Conservation (phyloP, 1,140 invertebrate genomes). For the Trachymyrmex cornetzi region DNA sequence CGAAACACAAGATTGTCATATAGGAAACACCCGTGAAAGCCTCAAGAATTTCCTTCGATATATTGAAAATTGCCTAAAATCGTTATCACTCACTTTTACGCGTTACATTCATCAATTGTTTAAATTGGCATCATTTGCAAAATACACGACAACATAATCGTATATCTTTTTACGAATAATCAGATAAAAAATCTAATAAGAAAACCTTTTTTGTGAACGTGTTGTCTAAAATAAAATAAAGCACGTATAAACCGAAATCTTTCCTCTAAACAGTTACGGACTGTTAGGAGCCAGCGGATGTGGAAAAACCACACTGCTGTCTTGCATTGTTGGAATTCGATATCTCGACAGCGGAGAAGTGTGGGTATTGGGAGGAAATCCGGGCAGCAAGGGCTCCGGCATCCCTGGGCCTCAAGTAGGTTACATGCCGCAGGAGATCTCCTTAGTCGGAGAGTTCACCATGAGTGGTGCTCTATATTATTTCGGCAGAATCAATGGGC, state of each 20-base stretch:
- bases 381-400: slow-evolving; percentile 91
- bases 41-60: no score
- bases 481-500: slow-evolving; percentile 95
- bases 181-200: no score
- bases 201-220: no score
- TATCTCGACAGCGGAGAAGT: slow-evolving; percentile 92
- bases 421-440: slow-evolving; percentile 96
- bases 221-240: background rate
- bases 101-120: no score
- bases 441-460: slow-evolving; percentile 94
- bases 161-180: no score
- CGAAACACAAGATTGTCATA: no score
- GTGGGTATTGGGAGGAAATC: slow-evolving; percentile 92
- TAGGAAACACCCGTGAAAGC: no score
- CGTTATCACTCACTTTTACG: no score
- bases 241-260: background rate
- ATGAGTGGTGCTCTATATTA: slow-evolving; percentile 94
- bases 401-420: slow-evolving; percentile 93
- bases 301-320: slow-evolving; percentile 94
- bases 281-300: slow-evolving; percentile 95
- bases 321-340: slow-evolving; percentile 94
- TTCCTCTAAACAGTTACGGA: slow-evolving; percentile 90
- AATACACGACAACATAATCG: no score
- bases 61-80: no score
- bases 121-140: no score